Evolutionary conservation across 2,888 invertebrate species (phyloP).

Genomic region (Netelia inedita): DNA sequence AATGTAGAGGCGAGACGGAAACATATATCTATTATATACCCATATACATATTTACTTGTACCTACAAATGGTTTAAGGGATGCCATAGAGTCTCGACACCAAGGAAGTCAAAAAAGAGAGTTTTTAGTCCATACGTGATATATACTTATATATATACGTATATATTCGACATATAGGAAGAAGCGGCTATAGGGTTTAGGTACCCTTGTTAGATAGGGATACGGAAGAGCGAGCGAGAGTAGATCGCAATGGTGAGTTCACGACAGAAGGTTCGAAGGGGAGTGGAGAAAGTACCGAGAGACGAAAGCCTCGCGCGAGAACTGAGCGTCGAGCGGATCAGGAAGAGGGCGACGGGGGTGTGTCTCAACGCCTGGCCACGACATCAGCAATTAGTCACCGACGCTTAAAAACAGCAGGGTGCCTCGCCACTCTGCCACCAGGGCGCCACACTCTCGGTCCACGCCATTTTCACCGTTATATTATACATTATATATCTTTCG

Average conservation of each 20-base stretch:
- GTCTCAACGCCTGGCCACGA: slow-evolving; percentile 84
- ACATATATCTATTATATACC: too few species aligned
- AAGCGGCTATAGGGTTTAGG: neutral
- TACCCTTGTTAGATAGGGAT: neutral
- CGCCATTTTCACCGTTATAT: slow-evolving; percentile 21
- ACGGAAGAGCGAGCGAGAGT: slow-evolving; percentile 24
- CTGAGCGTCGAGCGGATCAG: slow-evolving; percentile 61
- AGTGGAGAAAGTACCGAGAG: slow-evolving; percentile 7
- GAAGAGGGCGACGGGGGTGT: slow-evolving; percentile 77
- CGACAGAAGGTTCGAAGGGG: too few species aligned
- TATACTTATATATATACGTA: too few species aligned
- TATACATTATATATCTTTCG: slow-evolving; percentile 9
- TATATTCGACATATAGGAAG: too few species aligned
- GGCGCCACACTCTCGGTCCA: slow-evolving; percentile 52
- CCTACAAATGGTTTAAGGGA: too few species aligned
- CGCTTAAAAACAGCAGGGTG: slow-evolving; percentile 84
- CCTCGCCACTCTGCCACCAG: slow-evolving; percentile 73
- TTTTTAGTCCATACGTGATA: too few species aligned
- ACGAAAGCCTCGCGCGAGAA: slow-evolving; percentile 5
- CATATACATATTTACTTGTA: too few species aligned
- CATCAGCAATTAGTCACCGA: slow-evolving; percentile 85
- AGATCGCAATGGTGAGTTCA: too few species aligned
- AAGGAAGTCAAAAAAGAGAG: too few species aligned
- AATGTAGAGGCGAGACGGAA: too few species aligned
- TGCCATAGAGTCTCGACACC: too few species aligned